Evolutionary conservation across 2,113 vertebrate species (phyloP).

Genomic region (Pholis gunnellus): DNA sequence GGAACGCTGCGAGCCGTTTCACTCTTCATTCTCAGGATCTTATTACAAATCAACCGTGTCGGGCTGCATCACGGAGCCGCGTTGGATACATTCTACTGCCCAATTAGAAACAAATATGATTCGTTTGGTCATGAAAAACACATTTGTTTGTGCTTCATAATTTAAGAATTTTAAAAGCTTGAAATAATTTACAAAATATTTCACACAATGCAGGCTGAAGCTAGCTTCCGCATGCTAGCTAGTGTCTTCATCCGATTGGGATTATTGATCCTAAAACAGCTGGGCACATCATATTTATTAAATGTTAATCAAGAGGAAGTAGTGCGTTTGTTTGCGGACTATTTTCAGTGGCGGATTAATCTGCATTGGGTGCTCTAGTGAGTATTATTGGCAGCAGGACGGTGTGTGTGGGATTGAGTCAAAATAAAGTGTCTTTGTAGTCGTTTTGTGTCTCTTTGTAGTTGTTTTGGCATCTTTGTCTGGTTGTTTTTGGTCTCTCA

Average conservation of each 20-base stretch:
- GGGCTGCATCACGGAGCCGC: neutral
- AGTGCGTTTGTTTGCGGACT: neutral
- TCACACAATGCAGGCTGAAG: neutral
- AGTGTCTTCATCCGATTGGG: neutral
- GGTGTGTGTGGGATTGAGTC: neutral
- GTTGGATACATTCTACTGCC: neutral
- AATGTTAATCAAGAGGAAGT: neutral
- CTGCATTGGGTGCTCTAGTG: neutral
- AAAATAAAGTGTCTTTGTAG: no score
- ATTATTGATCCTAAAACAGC: neutral
- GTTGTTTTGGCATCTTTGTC: no score
- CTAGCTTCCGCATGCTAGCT: neutral
- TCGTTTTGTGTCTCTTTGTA: no score
- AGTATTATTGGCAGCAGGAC: neutral
- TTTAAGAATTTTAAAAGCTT: neutral
- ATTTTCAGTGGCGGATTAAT: neutral
- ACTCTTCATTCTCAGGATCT: slow-evolving; percentile 1
- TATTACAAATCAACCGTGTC: slow-evolving; percentile 4
- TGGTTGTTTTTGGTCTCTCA: no score
- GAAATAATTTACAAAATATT: neutral
- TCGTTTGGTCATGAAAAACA: neutral
- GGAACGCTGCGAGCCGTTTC: neutral
- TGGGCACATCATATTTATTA: no score
- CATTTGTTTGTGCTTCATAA: neutral
- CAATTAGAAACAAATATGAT: neutral